Percentiles rank a stretch among this genome's conserved stretches.
Evolutionary conservation across 2,113 vertebrate species (phyloP).

Genomic region (cat (Felis catus)): F.catus_Fca126_mat1.0 CM031417.1:121406501-121407000

Average conservation of each 20-base stretch:
- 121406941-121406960: not conserved
- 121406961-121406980: not conserved
- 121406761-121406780: constrained; percentile 23
- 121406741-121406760: constrained; percentile 41
- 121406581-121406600: not conserved
- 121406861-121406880: not conserved
- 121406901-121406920: constrained; percentile 9
- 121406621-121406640: not conserved
- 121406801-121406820: not conserved
- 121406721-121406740: not conserved
- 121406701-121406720: not conserved
- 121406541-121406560: not conserved
- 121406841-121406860: not conserved
- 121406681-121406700: not conserved
- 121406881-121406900: not conserved
- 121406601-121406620: not conserved
- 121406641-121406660: not conserved
- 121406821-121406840: not conserved
- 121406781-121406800: not conserved
- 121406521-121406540: not conserved
- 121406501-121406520: not conserved
- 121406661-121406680: not conserved
- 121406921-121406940: constrained; percentile 33
- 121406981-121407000: not conserved
- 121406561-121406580: not conserved